These are phyloP conservation scores for Anhinga rufa DNA, from an alignment of 2,113 vertebrate genomes.

Conservation along the genomic window DNA sequence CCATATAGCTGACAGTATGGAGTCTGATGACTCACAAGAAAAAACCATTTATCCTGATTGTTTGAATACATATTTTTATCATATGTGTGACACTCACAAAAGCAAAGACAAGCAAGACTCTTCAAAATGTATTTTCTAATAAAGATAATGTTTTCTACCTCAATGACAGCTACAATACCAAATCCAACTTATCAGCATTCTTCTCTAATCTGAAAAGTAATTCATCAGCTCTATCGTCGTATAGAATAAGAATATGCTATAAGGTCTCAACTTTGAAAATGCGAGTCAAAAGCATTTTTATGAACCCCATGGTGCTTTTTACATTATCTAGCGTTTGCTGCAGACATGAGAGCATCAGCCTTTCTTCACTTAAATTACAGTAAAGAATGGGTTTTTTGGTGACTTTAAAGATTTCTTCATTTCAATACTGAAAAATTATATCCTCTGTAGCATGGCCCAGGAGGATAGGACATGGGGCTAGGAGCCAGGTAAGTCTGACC, in stretches of 20 bases:
- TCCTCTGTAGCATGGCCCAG: background rate
- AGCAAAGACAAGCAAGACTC: background rate
- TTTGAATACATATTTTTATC: background rate
- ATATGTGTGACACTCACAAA: background rate
- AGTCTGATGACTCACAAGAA: background rate
- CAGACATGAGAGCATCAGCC: background rate
- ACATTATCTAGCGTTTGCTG: background rate
- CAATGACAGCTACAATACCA: background rate
- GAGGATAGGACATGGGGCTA: background rate
- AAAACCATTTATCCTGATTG: background rate
- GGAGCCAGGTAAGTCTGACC: background rate
- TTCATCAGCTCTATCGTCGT: background rate
- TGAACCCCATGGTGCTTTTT: background rate
- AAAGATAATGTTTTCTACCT: background rate
- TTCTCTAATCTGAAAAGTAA: background rate
- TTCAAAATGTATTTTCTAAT: background rate
- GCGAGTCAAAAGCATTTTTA: background rate
- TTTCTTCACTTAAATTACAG: background rate
- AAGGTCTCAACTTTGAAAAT: slow-evolving; percentile 1
- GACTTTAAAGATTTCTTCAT: background rate
- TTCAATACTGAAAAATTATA: background rate
- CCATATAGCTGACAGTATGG: background rate
- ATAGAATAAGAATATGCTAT: background rate
- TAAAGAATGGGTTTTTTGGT: background rate
- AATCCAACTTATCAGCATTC: background rate